These are phyloP conservation scores for Andricus curvator DNA, from an alignment of 2,888 invertebrate species.

Conservation along the genomic window DNA sequence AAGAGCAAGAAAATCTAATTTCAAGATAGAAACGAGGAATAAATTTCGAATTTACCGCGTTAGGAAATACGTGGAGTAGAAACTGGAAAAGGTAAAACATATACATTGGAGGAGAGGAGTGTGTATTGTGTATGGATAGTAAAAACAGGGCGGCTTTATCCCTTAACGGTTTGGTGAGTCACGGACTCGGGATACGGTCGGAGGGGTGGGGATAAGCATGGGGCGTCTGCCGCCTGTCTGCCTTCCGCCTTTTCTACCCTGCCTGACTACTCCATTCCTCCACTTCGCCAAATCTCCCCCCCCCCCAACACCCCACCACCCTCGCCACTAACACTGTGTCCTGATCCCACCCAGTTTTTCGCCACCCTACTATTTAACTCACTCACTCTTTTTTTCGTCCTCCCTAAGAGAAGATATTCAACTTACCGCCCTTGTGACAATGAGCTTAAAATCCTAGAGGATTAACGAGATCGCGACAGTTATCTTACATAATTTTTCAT, in stretches of 20 bases:
- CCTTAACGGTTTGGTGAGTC: constrained; percentile 77
- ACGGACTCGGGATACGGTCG: constrained; percentile 64
- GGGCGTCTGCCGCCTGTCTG: constrained; percentile 77
- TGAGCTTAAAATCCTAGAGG: constrained; percentile 46
- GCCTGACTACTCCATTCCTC: constrained; percentile 56
- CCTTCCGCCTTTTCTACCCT: constrained; percentile 69
- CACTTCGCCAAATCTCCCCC: constrained; percentile 46
- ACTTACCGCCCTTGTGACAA: constrained; percentile 54
- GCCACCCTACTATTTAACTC: constrained; percentile 37
- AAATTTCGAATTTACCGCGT: not conserved
- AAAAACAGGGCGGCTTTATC: constrained; percentile 73
- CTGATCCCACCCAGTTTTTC: constrained; percentile 43
- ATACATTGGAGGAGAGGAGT: constrained; percentile 14
- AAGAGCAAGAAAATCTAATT: not conserved
- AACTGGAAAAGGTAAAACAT: constrained; percentile 4
- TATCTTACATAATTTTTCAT: constrained; percentile 33
- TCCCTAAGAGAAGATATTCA: constrained; percentile 35
- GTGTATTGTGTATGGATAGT: constrained; percentile 48
- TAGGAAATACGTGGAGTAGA: not conserved
- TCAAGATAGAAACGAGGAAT: not conserved
- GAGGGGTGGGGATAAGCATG: constrained; percentile 70
- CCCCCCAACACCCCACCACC: constrained; percentile 45
- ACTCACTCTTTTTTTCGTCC: constrained; percentile 30
- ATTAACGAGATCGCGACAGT: constrained; percentile 35
- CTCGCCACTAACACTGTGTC: constrained; percentile 48